Conservation (phyloP, 2,888 invertebrate species). For the Epirrhoe alternata region DNA sequence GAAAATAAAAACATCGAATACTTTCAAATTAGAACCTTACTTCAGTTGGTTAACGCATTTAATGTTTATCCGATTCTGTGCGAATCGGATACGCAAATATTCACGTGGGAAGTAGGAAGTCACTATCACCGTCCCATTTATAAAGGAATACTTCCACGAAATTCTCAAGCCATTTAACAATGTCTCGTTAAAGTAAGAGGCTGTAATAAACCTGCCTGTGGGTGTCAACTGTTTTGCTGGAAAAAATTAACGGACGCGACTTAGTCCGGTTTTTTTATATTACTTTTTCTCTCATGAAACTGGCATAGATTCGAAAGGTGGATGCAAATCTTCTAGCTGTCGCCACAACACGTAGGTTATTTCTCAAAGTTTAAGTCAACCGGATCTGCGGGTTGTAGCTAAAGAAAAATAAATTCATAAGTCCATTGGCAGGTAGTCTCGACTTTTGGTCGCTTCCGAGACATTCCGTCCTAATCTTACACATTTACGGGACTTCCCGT, state of each 20-base stretch:
- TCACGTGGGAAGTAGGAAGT: neutral
- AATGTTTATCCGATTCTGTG: neutral
- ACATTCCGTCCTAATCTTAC: neutral
- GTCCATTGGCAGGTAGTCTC: neutral
- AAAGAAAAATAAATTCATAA: neutral
- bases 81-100: too few relatives aligned
- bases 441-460: neutral
- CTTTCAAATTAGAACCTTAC: too few relatives aligned
- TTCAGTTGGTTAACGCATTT: neutral
- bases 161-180: constrained; percentile 31
- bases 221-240: constrained; percentile 20
- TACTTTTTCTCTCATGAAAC: neutral
- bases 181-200: constrained; percentile 32
- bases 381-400: neutral
- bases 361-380: neutral
- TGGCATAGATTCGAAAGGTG: neutral
- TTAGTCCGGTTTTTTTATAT: neutral
- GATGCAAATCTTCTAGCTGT: neutral
- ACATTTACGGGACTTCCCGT: neutral
- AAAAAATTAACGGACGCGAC: neutral
- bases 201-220: constrained; percentile 23
- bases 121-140: constrained; percentile 20
- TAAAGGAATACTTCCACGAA: constrained; percentile 17
- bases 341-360: neutral
- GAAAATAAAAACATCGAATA: too few relatives aligned